A percentile compares a stretch with the other conserved stretches of the same genome.
These are phyloP conservation scores for Eudyptes chrysolophus DNA, from an alignment of 2,113 vertebrate genomes.

Conservation along the genomic window DNA sequence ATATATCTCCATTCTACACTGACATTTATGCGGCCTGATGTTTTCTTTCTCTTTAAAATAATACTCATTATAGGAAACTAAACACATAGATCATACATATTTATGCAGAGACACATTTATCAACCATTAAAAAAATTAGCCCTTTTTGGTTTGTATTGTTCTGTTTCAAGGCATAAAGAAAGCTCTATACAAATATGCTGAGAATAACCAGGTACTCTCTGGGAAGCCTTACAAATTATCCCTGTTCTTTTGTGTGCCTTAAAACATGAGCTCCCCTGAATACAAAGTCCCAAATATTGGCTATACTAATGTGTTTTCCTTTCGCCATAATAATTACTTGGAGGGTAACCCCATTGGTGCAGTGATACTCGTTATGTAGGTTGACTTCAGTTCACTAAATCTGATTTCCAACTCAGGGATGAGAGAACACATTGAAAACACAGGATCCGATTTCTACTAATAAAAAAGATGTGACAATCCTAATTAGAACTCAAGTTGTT, in stretches of 20 bases:
- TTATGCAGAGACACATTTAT: not conserved
- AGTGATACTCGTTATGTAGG: not conserved
- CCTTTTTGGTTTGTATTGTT: not conserved
- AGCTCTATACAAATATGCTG: not conserved
- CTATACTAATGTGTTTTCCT: not conserved
- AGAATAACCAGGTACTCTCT: not conserved
- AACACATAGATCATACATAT: not conserved
- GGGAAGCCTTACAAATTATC: not conserved
- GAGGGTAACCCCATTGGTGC: not conserved
- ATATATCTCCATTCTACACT: not conserved
- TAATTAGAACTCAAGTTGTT: not conserved
- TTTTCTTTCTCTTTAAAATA: slow-evolving; percentile 18
- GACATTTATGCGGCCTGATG: not conserved
- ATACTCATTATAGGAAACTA: not conserved
- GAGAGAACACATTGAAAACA: not conserved
- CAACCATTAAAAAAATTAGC: not conserved
- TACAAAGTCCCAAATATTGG: not conserved
- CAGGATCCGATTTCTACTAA: not conserved
- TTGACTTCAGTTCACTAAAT: not conserved
- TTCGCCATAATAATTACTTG: not conserved
- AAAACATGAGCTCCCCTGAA: not conserved
- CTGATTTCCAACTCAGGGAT: not conserved
- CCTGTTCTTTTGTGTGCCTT: not conserved
- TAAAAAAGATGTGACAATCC: not conserved
- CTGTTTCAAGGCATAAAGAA: not conserved